Evolutionary conservation across 1,140 invertebrate species (phyloP).

Genomic region (Bombus balteatus): DNA sequence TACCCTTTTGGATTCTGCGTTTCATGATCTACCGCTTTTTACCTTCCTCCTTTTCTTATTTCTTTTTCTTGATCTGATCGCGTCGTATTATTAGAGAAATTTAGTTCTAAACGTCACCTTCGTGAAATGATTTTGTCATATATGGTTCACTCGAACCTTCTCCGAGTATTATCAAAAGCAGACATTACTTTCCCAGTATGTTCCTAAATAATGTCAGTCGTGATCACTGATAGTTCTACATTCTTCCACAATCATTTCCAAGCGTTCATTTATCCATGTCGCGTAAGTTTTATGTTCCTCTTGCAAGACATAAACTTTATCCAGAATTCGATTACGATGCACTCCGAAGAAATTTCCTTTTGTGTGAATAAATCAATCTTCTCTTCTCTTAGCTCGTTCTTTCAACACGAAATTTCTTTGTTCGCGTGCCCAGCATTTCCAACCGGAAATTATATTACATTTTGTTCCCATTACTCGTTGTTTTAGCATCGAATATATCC

Average conservation of each 20-base stretch:
- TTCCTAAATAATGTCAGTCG: not conserved
- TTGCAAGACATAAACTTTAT: not conserved
- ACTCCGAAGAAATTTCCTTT: constrained; percentile 3
- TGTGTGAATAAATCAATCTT: constrained; percentile 18
- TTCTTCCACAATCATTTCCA: not conserved
- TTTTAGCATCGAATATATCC: not conserved
- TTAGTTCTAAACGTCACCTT: not conserved
- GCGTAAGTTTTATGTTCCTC: not conserved
- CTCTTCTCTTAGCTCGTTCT: not conserved
- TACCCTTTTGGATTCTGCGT: not conserved
- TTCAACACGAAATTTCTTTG: not conserved
- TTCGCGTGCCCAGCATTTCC: not conserved
- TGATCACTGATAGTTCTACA: not conserved
- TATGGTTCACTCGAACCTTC: not conserved
- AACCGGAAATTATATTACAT: constrained; percentile 22
- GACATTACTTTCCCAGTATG: not conserved
- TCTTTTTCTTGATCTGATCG: not conserved
- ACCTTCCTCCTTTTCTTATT: not conserved
- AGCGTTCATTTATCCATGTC: not conserved
- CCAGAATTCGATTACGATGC: not conserved
- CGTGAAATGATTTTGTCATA: not conserved
- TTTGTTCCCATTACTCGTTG: not conserved
- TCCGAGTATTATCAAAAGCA: not conserved
- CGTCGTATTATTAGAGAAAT: not conserved
- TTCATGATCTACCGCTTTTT: not conserved